These are phyloP conservation scores for Copidosoma floridanum DNA, from an alignment of 1,140 invertebrate species.

Conservation along the genomic window DNA sequence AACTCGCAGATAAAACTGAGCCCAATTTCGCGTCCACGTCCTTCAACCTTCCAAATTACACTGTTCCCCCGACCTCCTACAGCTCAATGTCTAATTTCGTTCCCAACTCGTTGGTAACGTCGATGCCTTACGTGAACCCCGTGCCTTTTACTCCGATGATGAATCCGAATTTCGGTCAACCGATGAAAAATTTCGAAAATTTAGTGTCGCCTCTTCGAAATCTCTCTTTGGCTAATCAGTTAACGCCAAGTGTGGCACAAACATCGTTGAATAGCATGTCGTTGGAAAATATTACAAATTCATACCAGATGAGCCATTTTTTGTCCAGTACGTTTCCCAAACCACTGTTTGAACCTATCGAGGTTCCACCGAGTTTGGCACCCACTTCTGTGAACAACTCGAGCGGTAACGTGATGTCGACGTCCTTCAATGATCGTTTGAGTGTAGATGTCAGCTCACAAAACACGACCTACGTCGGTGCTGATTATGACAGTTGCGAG, in stretches of 20 bases:
- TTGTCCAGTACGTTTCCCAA: background rate
- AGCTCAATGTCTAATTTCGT: constrained; percentile 19
- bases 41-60: constrained; percentile 36
- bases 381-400: constrained; percentile 31
- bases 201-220: constrained; percentile 38
- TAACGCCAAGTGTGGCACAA: constrained; percentile 21
- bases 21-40: constrained; percentile 37
- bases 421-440: constrained; percentile 41
- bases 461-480: constrained; percentile 17
- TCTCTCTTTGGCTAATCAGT: constrained; percentile 22
- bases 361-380: constrained; percentile 30
- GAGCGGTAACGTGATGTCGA: constrained; percentile 44
- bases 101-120: constrained; percentile 8
- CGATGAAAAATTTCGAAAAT: constrained; percentile 32
- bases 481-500: constrained; percentile 3
- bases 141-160: constrained; percentile 11
- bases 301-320: constrained; percentile 10
- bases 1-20: constrained; percentile 37
- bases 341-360: constrained; percentile 30
- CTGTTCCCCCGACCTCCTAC: constrained; percentile 13
- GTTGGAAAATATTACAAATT: constrained; percentile 25
- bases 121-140: constrained; percentile 22
- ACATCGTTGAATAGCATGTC: constrained; percentile 26
- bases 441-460: constrained; percentile 27
- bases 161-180: constrained; percentile 14